Evolutionary conservation across 2,888 invertebrate genomes (phyloP).

Genomic region (Sinopyrophorus schimmeli): DNA sequence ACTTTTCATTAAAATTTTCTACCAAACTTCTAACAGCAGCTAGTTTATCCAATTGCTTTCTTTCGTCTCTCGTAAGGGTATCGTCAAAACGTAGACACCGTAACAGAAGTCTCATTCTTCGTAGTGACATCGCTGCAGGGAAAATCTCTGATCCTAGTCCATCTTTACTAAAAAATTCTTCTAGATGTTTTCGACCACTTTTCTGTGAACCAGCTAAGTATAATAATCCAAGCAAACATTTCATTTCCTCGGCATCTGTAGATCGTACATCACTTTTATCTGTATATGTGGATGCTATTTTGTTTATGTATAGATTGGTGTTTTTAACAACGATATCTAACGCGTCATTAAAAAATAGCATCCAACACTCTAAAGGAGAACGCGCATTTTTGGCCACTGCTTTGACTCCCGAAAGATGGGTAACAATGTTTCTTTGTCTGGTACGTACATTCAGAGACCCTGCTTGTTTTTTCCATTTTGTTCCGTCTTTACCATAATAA

Average conservation of each 20-base stretch:
- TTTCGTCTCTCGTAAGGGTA: slow-evolving; percentile 8
- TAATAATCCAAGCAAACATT: slow-evolving; percentile 24
- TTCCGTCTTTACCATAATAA: too few species aligned
- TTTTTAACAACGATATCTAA: slow-evolving; percentile 9
- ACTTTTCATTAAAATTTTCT: slow-evolving; percentile 38
- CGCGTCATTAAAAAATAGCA: slow-evolving; percentile 3
- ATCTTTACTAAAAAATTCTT: slow-evolving; percentile 20
- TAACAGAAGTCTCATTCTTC: slow-evolving; percentile 7
- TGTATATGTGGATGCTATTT: slow-evolving; percentile 4
- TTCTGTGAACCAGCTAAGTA: slow-evolving; percentile 24
- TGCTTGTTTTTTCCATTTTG: slow-evolving; percentile 10
- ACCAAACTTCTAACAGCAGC: slow-evolving; percentile 31
- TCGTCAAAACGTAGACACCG: slow-evolving; percentile 13
- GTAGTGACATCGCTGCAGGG: slow-evolving; percentile 4
- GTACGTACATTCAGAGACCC: slow-evolving; percentile 6
- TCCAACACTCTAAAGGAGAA: slow-evolving; percentile 9
- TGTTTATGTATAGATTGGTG: slow-evolving; percentile 9
- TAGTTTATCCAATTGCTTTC: slow-evolving; percentile 4
- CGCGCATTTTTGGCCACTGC: background rate
- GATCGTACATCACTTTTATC: background rate
- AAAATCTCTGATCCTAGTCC: slow-evolving; percentile 10
- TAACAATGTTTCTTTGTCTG: slow-evolving; percentile 9
- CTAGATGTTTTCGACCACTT: slow-evolving; percentile 13
- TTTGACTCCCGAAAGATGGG: slow-evolving; percentile 5
- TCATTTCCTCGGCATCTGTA: slow-evolving; percentile 21